Conservation (phyloP, 2,113 vertebrate genomes). For the Drymodes brunneopygia region DNA sequence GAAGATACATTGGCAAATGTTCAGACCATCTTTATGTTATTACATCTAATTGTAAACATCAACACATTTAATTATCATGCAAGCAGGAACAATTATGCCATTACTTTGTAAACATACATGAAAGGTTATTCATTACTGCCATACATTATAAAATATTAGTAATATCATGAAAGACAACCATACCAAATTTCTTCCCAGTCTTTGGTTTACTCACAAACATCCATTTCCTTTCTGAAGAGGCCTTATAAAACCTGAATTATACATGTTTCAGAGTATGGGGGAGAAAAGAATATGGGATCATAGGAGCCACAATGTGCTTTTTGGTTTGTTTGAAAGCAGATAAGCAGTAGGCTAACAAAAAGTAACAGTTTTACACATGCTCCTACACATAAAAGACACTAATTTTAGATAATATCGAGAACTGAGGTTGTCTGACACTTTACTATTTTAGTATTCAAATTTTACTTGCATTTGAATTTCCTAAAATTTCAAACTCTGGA, state of each 20-base stretch:
- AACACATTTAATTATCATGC: conserved; percentile 57
- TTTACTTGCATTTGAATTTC: neutral
- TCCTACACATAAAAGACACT: neutral
- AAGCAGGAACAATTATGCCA: conserved; percentile 46
- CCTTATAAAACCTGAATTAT: neutral
- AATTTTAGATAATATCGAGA: neutral
- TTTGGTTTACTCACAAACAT: neutral
- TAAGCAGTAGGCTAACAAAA: neutral
- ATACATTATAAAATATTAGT: neutral
- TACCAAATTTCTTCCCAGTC: neutral
- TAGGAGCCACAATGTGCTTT: neutral
- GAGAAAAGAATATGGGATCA: neutral
- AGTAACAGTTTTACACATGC: neutral
- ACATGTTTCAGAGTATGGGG: neutral
- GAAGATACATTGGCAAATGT: conserved; percentile 42
- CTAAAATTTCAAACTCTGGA: neutral
- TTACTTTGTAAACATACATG: conserved; percentile 44
- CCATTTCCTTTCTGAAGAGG: neutral
- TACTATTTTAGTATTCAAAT: neutral
- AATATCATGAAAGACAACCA: conserved; percentile 6
- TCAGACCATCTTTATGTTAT: conserved; percentile 57
- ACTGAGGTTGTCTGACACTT: neutral
- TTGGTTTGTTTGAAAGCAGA: neutral
- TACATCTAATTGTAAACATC: conserved; percentile 41
- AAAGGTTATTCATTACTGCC: conserved; percentile 32